Base-by-base conservation (phyloP, 2,888 invertebrate genomes). In the Acrocera orbiculus region DNA sequence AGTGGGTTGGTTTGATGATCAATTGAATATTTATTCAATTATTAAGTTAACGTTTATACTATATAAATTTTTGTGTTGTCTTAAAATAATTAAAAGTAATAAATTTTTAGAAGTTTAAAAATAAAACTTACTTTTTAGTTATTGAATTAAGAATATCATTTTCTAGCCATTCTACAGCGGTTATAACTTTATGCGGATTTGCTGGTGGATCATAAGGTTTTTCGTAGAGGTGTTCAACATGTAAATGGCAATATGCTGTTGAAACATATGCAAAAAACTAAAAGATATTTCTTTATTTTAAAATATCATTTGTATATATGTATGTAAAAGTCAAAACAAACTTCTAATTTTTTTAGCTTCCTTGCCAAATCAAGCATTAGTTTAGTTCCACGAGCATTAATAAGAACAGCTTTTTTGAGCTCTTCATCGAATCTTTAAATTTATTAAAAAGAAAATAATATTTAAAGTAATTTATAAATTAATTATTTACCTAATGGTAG, bases 321-420 rank as follows among this genome's bases (percentile, higher is more conserved):
- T n/a, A n/a, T n/a, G n/a, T 30, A 19, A 17, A 19, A 4, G 11
- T 13, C 9, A 26, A 31, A 15, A n/a, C 47, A 57, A 57, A 79
- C 81, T 61, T 72, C 63, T 28, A 96, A 63, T 6, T 82, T 69
- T 49, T 79, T 79, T 52, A 76, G 71, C 42, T 71, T 66, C 49
- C 75, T 77, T 30, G 81, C 90, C 35, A 96, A 56, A 8, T 82
- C 76, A 37, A 96, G 55, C 66, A 95, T 75, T 40, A 79, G 69
- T 52, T 85, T 81, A 1, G 92, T 92, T 23, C 90, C 95, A 36
- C 87, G 67, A 0, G 90, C 82, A 59, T 96, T 98, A 58, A 96
- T 66, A 34, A 90, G 64, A 6, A 95, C 82, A 1, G 96, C 90
- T 43, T 73, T 75, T 52, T 82, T 83, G 32, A 98, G 64, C 13